Evolutionary conservation across 1,140 invertebrate species (phyloP), one percentile per base, ranked within the genome.

Genomic region (Scaptomyza graminum): DNA sequence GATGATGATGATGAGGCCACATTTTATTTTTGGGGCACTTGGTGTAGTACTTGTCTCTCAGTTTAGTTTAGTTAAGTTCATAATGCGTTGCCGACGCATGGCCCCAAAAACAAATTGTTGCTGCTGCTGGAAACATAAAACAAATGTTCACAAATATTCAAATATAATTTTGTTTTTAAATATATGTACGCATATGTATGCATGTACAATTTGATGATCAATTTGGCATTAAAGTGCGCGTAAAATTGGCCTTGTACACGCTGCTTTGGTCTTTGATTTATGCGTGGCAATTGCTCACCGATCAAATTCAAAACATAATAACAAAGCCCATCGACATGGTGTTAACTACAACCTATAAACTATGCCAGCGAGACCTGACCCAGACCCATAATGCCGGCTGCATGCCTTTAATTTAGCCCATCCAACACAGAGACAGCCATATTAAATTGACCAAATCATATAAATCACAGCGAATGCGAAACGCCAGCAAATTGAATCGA

Each of bases 241-340:
- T 79, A 84, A 83, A 84, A 83, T 83, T 83, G 68, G 64, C 72
- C 76, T 78, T 74, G 80, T 80, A 22, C 12, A 44, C n/a, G n/a
- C 18, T 15, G 22, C 2, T 12, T 13, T 16, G 22, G 18, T 25
- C 44, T 65, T 50, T 67, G 69, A 73, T 73, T 67, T 60, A 68
- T 73, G 49, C 41, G 31, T 18, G 55, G 56, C 56, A 37, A 68
- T 68, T 25, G 37, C 51, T 68, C 55, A 60, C 12, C 15, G 39
- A 22, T 25, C 34, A 41, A 41, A 41, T 41, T n/a, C 37, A 15
- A 15, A n/a, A 22, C 3, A 44, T 3, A 11, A 0, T 22, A 18
- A 18, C 31, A 44, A 13, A 44, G 18, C 18, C 18, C 50, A 57
- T n/a, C 25, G 54, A 44, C 9, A 13, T 49, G 43, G 61, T 63